These are phyloP conservation scores for Schizopygopsis malacanthus DNA, from an alignment of 2,797 vertebrate species.

Conservation along the genomic window DNA sequence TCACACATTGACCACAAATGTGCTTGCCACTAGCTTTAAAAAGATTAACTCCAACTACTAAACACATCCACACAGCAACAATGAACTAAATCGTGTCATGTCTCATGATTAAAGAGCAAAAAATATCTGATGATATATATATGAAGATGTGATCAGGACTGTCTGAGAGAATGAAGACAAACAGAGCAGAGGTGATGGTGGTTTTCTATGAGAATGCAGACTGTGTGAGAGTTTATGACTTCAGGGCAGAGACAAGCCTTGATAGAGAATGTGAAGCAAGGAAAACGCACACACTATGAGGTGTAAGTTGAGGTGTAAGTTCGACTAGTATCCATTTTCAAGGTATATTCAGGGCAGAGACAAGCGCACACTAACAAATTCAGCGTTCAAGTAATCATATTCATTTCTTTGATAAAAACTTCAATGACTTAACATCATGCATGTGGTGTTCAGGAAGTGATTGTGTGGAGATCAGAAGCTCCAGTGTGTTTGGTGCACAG, in stretches of 20 bases:
- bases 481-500: background rate
- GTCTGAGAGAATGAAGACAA: background rate
- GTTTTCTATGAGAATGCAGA: slow-evolving; percentile 12
- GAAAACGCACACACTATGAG: no score
- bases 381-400: background rate
- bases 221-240: background rate
- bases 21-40: background rate
- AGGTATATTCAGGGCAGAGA: background rate
- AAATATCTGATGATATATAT: background rate
- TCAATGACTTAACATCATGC: background rate
- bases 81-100: background rate
- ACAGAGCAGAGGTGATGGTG: background rate
- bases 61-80: background rate
- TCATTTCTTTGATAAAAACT: background rate
- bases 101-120: background rate
- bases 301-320: no score
- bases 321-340: no score
- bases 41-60: background rate
- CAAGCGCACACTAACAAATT: background rate
- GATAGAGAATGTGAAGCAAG: no score
- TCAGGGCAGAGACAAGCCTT: background rate
- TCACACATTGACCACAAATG: background rate
- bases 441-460: background rate
- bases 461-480: no score
- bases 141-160: background rate